Base-by-base conservation (phyloP, 2,888 invertebrate genomes). In the Syrphus vitripennis region DNA sequence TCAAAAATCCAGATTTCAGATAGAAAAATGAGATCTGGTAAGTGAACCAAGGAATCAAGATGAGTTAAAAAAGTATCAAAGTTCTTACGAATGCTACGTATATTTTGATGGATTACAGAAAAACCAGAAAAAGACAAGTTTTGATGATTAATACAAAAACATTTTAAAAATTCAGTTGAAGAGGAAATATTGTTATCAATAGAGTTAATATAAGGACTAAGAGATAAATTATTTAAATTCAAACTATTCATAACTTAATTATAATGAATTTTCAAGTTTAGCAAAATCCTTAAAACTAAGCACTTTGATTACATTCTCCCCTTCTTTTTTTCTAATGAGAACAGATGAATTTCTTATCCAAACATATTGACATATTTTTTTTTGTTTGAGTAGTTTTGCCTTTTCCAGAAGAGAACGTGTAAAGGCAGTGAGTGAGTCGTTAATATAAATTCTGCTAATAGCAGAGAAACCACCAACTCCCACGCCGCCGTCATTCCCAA, bases 281-380 rank as follows among this genome's bases (percentile, higher is more conserved):
- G 3, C 31, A 31, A 70, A 55, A 12, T 55, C 53, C 26, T 55
- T 53, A 55, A 53, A 31, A 31, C 57, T 57, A 57, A 57, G 31
- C 10, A 57, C 55, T 40, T 40, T 70, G 53, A 72, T 59, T 6
- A 59, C 59, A 4, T 59, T 61, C 12, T 72, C 59, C 16, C 48
- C 72, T 37, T 72, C 61, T n/a, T 50, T 61, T 37, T 9, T 72
- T 50, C 74, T 50, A n/a, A 74, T 48, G 26, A 61, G 29, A 24
- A 74, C 61, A 12, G 61, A 50, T 50, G 74, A 74, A 19, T 63
- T 40, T 37, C 50, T 61, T 12, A 63, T 50, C 53, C 50, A 74
- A 9, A 50, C 50, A 50, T 26, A 63, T 26, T 72, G 31, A 16
- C 59, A 72, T 19, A 59, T 50, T 12, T 59, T 57, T 4, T 42